A percentile compares a stretch with the other conserved stretches of the same genome.
phyloP scores from a whole-genome alignment of 1,140 invertebrate species.

The Drosophila oshimai region DNA sequence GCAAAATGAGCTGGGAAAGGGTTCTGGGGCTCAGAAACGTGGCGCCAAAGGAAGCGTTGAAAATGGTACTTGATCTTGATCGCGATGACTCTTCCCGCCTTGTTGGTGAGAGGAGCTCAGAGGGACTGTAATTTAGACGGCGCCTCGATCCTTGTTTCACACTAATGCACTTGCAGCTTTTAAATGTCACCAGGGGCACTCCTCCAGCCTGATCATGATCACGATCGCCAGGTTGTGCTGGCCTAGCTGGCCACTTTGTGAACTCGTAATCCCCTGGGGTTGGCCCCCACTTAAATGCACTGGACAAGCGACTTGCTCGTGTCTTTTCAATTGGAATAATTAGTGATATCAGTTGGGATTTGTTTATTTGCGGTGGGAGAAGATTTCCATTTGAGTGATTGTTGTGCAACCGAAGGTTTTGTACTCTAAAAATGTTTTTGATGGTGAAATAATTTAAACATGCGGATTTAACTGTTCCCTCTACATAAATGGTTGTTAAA shows the following conservation, averaged over 20 bases:
- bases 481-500: too few species aligned
- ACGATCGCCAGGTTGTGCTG: not conserved
- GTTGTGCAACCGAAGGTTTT: too few species aligned
- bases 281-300: slow-evolving; percentile 17
- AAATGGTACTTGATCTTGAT: slow-evolving; percentile 79
- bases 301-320: slow-evolving; percentile 34
- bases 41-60: slow-evolving; percentile 77
- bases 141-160: slow-evolving; percentile 79
- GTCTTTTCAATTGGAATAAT: slow-evolving; percentile 72
- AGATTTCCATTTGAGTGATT: not conserved
- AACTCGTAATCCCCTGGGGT: slow-evolving; percentile 20
- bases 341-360: slow-evolving; percentile 43
- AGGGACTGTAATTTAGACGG: slow-evolving; percentile 75
- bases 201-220: not conserved
- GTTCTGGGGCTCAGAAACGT: slow-evolving; percentile 56
- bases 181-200: slow-evolving; percentile 64
- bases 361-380: slow-evolving; percentile 2
- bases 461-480: too few species aligned
- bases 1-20: slow-evolving; percentile 51
- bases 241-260: slow-evolving; percentile 43
- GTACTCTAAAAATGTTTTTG: too few species aligned
- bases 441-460: too few species aligned
- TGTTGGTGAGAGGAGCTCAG: not conserved
- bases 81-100: slow-evolving; percentile 32
- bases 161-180: slow-evolving; percentile 81